Percentiles rank a stretch among this genome's conserved stretches.
These are phyloP conservation scores for Phymatocera aterrima DNA, from an alignment of 2,888 invertebrate genomes.

Conservation along the genomic window DNA sequence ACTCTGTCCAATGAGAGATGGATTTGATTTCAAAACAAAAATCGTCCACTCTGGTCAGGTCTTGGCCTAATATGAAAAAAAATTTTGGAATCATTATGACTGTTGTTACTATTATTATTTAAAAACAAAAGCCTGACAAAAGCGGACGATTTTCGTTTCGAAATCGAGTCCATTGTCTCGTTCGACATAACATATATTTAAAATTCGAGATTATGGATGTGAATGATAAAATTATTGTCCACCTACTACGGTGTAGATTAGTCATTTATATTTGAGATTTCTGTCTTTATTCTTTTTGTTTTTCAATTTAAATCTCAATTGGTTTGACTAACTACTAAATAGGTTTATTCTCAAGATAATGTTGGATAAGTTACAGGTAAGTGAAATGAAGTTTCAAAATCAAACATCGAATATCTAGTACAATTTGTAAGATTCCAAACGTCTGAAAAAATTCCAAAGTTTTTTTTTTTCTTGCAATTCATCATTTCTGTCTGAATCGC, in stretches of 20 bases:
- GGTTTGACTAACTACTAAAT: not conserved
- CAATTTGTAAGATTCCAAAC: not conserved
- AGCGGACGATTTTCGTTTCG: too few relatives aligned
- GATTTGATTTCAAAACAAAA: too few relatives aligned
- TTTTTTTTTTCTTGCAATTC: not conserved
- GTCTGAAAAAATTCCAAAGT: not conserved
- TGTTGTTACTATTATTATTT: too few relatives aligned
- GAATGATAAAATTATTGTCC: not conserved
- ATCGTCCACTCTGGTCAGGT: too few relatives aligned
- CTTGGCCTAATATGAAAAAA: too few relatives aligned
- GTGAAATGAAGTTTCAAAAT: conserved; percentile 11
- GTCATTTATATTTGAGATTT: not conserved
- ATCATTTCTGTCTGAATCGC: not conserved
- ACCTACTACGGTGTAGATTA: not conserved
- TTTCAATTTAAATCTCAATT: not conserved
- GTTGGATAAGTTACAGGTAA: conserved; percentile 31
- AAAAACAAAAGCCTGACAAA: too few relatives aligned
- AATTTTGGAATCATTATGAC: too few relatives aligned
- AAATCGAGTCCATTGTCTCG: too few relatives aligned
- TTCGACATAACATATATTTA: too few relatives aligned
- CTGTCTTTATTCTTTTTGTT: not conserved
- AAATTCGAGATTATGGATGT: not conserved
- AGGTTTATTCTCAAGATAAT: not conserved
- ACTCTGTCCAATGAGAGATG: too few relatives aligned
- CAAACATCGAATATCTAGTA: not conserved